These are phyloP conservation scores for Germaria angustata DNA, from an alignment of 2,888 invertebrate species.

Conservation along the genomic window DNA sequence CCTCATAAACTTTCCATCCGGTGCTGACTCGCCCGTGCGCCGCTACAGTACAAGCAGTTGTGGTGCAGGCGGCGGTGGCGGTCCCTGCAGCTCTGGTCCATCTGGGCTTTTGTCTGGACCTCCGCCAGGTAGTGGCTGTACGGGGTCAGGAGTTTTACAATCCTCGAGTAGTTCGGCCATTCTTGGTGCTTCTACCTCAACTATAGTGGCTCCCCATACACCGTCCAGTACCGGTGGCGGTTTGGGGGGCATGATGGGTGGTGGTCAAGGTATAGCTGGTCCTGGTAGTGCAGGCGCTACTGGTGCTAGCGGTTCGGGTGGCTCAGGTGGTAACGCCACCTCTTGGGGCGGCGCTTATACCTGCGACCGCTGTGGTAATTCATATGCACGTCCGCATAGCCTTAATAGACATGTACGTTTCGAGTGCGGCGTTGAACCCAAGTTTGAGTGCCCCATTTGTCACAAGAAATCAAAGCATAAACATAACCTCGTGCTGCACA, in stretches of 20 bases:
- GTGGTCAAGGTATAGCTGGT: slow-evolving; percentile 52
- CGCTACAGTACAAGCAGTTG: slow-evolving; percentile 74
- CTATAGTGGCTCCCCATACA: slow-evolving; percentile 61
- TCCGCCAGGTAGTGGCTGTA: slow-evolving; percentile 59
- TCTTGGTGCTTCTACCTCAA: slow-evolving; percentile 65
- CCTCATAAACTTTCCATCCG: slow-evolving; percentile 69
- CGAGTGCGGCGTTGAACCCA: slow-evolving; percentile 83
- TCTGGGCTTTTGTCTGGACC: slow-evolving; percentile 56
- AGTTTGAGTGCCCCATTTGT: slow-evolving; percentile 83
- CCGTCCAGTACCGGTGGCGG: slow-evolving; percentile 62
- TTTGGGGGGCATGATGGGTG: slow-evolving; percentile 54
- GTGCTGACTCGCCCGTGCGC: slow-evolving; percentile 69
- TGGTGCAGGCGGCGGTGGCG: slow-evolving; percentile 66
- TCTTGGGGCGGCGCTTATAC: slow-evolving; percentile 78
- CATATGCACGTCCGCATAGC: slow-evolving; percentile 82
- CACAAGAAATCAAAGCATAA: slow-evolving; percentile 82
- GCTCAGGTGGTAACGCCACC: slow-evolving; percentile 65
- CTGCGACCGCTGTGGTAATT: slow-evolving; percentile 82
- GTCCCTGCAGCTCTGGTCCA: slow-evolving; percentile 27
- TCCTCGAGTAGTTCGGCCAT: slow-evolving; percentile 37
- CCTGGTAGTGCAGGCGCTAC: slow-evolving; percentile 65
- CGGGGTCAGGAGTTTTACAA: slow-evolving; percentile 55
- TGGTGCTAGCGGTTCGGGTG: slow-evolving; percentile 65
- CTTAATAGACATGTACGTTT: slow-evolving; percentile 82
- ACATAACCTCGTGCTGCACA: slow-evolving; percentile 80